Evolutionary conservation across 1,140 invertebrate species (phyloP).

Genomic region (Drosophila lacertosa): DNA sequence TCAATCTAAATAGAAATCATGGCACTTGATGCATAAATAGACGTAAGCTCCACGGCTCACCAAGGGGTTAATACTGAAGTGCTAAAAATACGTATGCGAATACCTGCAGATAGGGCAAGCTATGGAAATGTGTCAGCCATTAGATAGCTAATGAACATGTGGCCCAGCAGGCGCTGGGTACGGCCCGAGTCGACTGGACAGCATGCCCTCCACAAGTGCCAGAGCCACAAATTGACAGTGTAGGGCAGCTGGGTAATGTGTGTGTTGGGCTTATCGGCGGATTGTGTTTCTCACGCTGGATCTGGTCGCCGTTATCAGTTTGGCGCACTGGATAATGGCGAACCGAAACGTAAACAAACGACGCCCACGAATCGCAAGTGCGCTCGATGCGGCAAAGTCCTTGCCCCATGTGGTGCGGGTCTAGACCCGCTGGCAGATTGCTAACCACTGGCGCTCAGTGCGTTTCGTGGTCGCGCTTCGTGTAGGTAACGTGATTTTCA

Average conservation of each 20-base stretch:
- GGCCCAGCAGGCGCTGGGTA: background rate
- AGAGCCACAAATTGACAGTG: background rate
- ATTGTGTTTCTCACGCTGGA: conserved; percentile 75
- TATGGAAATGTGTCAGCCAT: conserved; percentile 16
- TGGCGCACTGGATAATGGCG: conserved; percentile 36
- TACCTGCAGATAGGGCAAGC: conserved; percentile 9
- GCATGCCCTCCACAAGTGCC: background rate
- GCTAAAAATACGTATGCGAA: conserved; percentile 34
- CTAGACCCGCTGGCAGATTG: conserved; percentile 51
- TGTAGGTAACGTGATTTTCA: conserved; percentile 8
- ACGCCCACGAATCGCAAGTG: conserved; percentile 55
- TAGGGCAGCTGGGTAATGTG: conserved; percentile 27
- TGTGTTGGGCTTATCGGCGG: conserved; percentile 64
- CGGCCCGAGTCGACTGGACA: background rate
- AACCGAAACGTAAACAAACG: conserved; percentile 76
- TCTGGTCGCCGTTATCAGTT: conserved; percentile 35
- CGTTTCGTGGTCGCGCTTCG: conserved; percentile 44
- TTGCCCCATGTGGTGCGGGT: conserved; percentile 40
- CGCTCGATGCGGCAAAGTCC: conserved; percentile 53
- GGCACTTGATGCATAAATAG: conserved; percentile 32
- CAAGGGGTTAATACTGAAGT: conserved; percentile 28
- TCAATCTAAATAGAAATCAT: conserved; percentile 22
- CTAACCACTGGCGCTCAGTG: conserved; percentile 45
- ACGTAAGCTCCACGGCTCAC: conserved; percentile 33
- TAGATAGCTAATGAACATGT: conserved; percentile 14